These are phyloP conservation scores for Molossus molossus DNA, from an alignment of 2,797 vertebrate species.

Conservation along the genomic window DNA sequence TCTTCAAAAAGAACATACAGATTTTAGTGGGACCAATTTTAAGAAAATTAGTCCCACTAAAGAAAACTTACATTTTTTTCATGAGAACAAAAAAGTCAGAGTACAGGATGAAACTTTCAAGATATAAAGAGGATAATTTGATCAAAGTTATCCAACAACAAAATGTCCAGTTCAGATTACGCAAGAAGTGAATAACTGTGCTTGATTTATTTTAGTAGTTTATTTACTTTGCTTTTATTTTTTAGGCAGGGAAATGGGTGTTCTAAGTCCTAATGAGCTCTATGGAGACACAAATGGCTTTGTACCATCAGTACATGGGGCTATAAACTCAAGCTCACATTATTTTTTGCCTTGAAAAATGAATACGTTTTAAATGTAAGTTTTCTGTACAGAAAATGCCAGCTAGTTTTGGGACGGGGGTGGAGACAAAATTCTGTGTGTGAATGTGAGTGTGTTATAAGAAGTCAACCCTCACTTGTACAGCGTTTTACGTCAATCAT, in stretches of 20 bases:
- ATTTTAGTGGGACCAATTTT: not conserved
- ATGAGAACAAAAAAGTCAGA: not conserved
- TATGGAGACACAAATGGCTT: constrained; percentile 46
- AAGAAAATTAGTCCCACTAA: not conserved
- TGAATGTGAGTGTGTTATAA: not conserved
- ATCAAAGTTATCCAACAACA: not conserved
- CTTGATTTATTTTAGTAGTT: not conserved
- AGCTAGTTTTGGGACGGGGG: not conserved
- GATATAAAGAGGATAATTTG: not conserved
- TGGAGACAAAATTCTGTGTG: not conserved
- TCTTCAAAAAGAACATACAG: not conserved
- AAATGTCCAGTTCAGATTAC: constrained; percentile 12
- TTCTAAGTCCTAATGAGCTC: not conserved
- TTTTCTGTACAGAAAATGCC: constrained; percentile 70
- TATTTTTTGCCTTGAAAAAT: constrained; percentile 59
- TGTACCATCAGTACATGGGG: not conserved
- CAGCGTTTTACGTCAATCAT: not conserved
- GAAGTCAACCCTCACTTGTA: not conserved
- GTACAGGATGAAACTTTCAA: not conserved
- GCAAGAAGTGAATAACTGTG: not conserved
- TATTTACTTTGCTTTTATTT: not conserved
- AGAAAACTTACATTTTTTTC: not conserved
- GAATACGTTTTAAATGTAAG: constrained; percentile 56
- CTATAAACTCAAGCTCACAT: constrained; percentile 67
- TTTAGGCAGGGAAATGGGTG: not conserved